Evolutionary conservation across 2,113 vertebrate species (phyloP), one percentile per base, ranked within the genome.

Genomic region (Motacilla tschutschensis): DNA sequence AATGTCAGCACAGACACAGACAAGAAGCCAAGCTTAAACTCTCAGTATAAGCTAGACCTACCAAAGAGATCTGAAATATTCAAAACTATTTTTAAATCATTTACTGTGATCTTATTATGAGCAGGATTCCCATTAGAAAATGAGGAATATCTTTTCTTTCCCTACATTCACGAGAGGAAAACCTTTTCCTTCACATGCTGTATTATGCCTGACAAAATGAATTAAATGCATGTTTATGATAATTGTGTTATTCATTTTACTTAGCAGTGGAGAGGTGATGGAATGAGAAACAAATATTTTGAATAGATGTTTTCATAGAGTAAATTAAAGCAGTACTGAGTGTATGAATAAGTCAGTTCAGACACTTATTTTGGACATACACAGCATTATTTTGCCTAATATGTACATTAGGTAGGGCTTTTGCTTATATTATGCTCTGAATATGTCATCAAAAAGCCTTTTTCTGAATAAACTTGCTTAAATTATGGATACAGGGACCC

Each of bases 271-370:
- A 83, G 65, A 89, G 47, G 51, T 91, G 88, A 88, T 91, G 63
- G 80, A 86, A 92, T 62, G 53, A 89, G 77, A 79, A 93, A 89
- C 88, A 92, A 94, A 81, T 93, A 83, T 81, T 94, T 87, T 91
- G 76, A 92, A 83, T 83, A 83, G 85, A 65, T 60, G 65, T 83
- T 92, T 85, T 65, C 7, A 4, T 4, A 57, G 50, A 79, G n/a
- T 59, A 87, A 71, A 78, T 78, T 41, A 65, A 89, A 79, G 63
- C 66, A 70, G 19, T 25, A 17, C 62, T 69, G 55, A 60, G 17
- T 62, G 21, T 58, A 81, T 93, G 50, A 91, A 85, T 89, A 91
- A 92, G 58, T 88, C 54, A 36, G 31, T 69, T 83, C 33, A 83
- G 77, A 53, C 26, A 36, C 38, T 89, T 72, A 38, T 38, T 93